Evolutionary conservation across 1,140 invertebrate species (phyloP).

Genomic region (Dendrolimus kikuchii): DNA sequence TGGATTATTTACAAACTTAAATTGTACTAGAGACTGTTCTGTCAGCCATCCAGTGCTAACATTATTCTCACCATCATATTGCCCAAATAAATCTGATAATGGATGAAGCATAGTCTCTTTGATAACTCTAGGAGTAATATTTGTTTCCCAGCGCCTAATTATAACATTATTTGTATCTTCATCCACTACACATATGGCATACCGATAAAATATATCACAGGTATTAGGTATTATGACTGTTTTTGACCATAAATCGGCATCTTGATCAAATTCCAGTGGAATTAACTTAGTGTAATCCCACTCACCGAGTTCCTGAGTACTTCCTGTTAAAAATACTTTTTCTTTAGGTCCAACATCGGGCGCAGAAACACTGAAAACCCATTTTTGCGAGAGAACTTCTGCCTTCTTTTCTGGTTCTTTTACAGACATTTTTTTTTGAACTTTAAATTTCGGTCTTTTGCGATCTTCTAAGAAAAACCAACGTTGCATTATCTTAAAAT

Average conservation of each 20-base stretch:
- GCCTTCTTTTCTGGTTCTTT: constrained; percentile 23
- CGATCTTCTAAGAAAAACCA: constrained; percentile 72
- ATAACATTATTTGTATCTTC: constrained; percentile 75
- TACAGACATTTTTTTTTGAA: constrained; percentile 38
- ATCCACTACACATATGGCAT: constrained; percentile 79
- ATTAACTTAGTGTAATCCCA: constrained; percentile 71
- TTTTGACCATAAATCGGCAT: constrained; percentile 70
- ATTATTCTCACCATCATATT: constrained; percentile 75
- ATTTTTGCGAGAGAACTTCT: constrained; percentile 46
- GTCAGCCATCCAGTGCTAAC: constrained; percentile 91
- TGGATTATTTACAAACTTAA: constrained; percentile 89
- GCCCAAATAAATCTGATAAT: constrained; percentile 75
- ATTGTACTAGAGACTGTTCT: constrained; percentile 87
- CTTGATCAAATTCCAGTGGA: constrained; percentile 49
- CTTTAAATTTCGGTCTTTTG: constrained; percentile 41
- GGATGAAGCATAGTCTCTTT: constrained; percentile 35
- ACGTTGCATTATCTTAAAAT: constrained; percentile 60
- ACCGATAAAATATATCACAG: constrained; percentile 82
- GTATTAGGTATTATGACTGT: constrained; percentile 76
- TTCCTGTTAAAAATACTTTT: constrained; percentile 49
- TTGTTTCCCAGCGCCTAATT: constrained; percentile 89
- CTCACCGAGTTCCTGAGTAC: constrained; percentile 44
- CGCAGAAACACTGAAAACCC: constrained; percentile 63
- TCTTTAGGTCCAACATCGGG: constrained; percentile 41
- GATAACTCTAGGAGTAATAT: constrained; percentile 77